Conservation (phyloP, 2,888 invertebrate species). For the Trissoscelio sp. region DNA sequence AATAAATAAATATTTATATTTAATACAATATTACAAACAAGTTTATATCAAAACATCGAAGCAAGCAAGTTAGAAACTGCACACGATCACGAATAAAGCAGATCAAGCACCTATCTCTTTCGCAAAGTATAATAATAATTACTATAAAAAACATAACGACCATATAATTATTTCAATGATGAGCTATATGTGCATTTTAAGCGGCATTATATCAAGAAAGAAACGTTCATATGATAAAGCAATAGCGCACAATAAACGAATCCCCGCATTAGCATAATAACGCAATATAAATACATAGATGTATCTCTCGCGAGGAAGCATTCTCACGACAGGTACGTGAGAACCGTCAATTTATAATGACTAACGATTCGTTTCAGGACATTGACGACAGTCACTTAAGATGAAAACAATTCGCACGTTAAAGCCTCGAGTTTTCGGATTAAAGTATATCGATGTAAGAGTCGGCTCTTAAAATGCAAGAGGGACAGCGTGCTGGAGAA, state of each 20-base stretch:
- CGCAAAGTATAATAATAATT: conserved; percentile 25
- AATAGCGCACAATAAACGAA: conserved; percentile 43
- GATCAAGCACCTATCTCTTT: conserved; percentile 4
- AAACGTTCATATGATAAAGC: conserved; percentile 46
- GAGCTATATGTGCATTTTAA: conserved; percentile 40
- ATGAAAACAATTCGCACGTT: conserved; percentile 72
- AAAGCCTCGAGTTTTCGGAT: conserved; percentile 30
- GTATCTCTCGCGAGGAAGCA: conserved; percentile 41
- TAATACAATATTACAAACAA: not conserved
- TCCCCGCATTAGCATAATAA: conserved; percentile 50
- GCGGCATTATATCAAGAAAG: conserved; percentile 39
- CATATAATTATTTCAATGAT: conserved; percentile 47
- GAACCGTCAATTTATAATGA: conserved; percentile 55
- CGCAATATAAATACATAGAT: conserved; percentile 54
- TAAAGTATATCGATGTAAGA: conserved; percentile 73
- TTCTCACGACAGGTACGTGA: conserved; percentile 52
- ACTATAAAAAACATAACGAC: conserved; percentile 29
- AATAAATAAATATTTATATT: no score
- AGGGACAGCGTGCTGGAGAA: conserved; percentile 39
- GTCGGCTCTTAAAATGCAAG: conserved; percentile 74
- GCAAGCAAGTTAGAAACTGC: not conserved
- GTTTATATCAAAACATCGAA: not conserved
- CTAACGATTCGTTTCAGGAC: conserved; percentile 25
- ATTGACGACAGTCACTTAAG: conserved; percentile 79
- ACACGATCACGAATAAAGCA: conserved; percentile 1